Evolutionary conservation across 2,888 invertebrate genomes (phyloP), one percentile per base, ranked within the genome.

Genomic region (Acleris sparsana): DNA sequence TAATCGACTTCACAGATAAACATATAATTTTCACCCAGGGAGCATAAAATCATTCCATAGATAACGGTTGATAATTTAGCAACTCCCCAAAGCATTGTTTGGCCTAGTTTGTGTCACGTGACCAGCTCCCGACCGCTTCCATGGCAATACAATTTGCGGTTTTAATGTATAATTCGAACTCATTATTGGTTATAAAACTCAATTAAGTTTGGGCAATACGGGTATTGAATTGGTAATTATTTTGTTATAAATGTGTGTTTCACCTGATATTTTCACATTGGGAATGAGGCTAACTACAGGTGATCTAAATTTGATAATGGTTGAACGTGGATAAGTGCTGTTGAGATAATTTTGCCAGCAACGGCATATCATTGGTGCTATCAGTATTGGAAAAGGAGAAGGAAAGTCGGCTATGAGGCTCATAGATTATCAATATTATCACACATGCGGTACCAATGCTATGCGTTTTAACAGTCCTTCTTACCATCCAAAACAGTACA

Each of bases 41-140:
- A 61, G 43, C 43, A 49, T 29, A 55, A 48, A 65, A 65, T 60
- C 60, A 60, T 55, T 48, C 39, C 53, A 29, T 53, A 65, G 53
- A 56, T 51, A 65, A 61, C 65, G 16, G 51, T 46, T 48, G 51
- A 51, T 64, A 53, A 64, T 60, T 29, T 33, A 44, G 53, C 46
- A 16, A 46, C 64, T 61, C 29, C 18, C 18, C 53, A 17, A 46
- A 22, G 29, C 51, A 55, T 53, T 64, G 53, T 39, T 18, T 46
- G 43, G n/a, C 29, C 39, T 62, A 49, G 18, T 62, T 62, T 49
- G 49, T 17, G 44, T 44, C 55, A 29, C 33, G 20, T 46, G 55
- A 51, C 44, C 55, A 29, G 55, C n/a, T 11, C 46, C 55, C 6
- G 53, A 48, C 48, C 25, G 43, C 53, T 5, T 17, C 13, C 39